Conservation (phyloP, 92 coral and sea anemone species). For the Epizoanthus rinbou region DNA sequence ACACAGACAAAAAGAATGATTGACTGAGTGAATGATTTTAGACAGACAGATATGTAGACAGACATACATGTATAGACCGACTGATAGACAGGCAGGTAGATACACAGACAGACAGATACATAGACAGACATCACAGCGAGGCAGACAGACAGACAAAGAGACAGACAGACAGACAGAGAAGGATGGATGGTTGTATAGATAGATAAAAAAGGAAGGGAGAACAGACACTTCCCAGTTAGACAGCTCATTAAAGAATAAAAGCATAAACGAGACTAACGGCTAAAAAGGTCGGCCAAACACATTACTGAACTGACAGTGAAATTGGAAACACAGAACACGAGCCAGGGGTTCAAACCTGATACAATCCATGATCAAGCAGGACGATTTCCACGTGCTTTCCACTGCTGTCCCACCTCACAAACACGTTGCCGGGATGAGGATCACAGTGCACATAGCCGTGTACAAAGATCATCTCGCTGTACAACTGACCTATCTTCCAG, state of each 20-base stretch:
- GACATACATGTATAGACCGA: neutral
- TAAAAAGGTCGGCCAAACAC: too few relatives aligned
- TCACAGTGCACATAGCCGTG: conserved; percentile 98
- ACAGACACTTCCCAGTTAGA: too few relatives aligned
- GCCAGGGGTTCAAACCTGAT: conserved; percentile 64
- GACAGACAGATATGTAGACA: too few relatives aligned
- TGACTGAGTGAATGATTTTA: neutral
- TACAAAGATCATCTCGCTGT: conserved; percentile 98
- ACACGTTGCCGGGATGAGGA: conserved; percentile 98
- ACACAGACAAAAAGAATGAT: neutral
- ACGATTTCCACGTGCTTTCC: conserved; percentile 85
- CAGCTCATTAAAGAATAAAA: too few relatives aligned
- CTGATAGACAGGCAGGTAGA: neutral
- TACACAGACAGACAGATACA: neutral
- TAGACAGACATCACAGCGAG: too few relatives aligned
- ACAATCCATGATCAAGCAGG: conserved; percentile 93
- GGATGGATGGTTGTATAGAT: too few relatives aligned
- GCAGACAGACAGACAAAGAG: too few relatives aligned
- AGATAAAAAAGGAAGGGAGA: too few relatives aligned
- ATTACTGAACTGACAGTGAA: neutral
- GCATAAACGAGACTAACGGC: too few relatives aligned
- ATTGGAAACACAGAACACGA: neutral
- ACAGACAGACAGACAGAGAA: too few relatives aligned
- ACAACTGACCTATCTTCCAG: conserved; percentile 85
- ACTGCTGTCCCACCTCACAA: conserved; percentile 66